Conservation (phyloP, 1,140 invertebrate genomes). For the Rhyacophila brunnea region DNA sequence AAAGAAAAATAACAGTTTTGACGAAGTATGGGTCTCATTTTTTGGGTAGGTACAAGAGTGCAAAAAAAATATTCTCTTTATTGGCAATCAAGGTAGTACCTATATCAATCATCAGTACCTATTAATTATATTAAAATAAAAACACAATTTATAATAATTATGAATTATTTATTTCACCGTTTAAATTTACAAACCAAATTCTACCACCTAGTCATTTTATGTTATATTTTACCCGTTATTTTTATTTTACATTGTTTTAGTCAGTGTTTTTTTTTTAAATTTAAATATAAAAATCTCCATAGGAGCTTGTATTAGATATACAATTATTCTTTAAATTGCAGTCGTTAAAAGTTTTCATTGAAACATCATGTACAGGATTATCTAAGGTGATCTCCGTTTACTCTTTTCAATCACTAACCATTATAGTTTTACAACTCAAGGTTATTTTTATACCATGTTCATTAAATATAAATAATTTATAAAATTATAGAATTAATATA, state of each 20-base stretch:
- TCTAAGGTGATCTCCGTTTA: constrained; percentile 34
- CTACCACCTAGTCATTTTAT: constrained; percentile 54
- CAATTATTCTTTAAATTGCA: constrained; percentile 36
- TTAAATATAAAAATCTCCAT: constrained; percentile 57
- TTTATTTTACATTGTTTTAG: constrained; percentile 50
- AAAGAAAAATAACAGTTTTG: too few species aligned
- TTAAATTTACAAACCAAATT: constrained; percentile 57
- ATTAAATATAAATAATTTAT: constrained; percentile 25
- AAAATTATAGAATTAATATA: constrained; percentile 7
- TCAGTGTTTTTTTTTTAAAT: constrained; percentile 46
- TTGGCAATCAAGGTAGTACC: too few species aligned
- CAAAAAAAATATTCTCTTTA: too few species aligned
- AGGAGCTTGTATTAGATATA: constrained; percentile 47
- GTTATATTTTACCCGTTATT: constrained; percentile 52
- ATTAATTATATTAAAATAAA: too few species aligned
- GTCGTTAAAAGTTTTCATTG: constrained; percentile 36
- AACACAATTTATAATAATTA: constrained; percentile 50
- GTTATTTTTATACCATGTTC: constrained; percentile 34
- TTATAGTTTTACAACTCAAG: constrained; percentile 35
- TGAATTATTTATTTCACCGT: constrained; percentile 55
- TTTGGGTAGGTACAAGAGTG: too few species aligned
- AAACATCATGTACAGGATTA: constrained; percentile 34
- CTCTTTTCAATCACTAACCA: constrained; percentile 35
- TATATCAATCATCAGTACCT: too few species aligned
- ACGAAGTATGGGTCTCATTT: too few species aligned